Percentiles rank a stretch among this genome's conserved stretches.
phyloP scores from a whole-genome alignment of 2,888 invertebrate species.

The Eulithis testata region DNA sequence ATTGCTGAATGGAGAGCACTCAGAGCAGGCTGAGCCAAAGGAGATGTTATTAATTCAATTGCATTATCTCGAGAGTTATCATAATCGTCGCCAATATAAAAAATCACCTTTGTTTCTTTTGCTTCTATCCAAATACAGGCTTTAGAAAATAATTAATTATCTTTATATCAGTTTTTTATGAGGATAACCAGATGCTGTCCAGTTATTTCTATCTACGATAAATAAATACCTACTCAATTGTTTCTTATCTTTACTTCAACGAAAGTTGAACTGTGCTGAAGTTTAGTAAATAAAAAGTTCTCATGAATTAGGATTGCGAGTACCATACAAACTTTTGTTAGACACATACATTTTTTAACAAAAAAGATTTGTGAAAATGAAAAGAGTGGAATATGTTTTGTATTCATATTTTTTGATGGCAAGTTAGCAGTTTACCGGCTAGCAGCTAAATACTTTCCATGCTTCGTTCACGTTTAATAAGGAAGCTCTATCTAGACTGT shows the following conservation, averaged over 20 bases:
- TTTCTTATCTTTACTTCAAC: no score
- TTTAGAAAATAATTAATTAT: not conserved
- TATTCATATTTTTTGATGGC: not conserved
- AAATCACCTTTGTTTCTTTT: slow-evolving; percentile 21
- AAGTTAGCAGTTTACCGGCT: not conserved
- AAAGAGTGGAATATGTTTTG: no score
- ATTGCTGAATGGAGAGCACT: slow-evolving; percentile 36
- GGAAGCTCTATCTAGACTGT: slow-evolving; percentile 10
- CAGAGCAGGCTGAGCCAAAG: slow-evolving; percentile 2
- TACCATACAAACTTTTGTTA: no score
- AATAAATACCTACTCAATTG: no score
- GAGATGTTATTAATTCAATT: slow-evolving; percentile 52
- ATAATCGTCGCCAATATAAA: slow-evolving; percentile 40
- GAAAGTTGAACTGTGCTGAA: no score
- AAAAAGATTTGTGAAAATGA: no score
- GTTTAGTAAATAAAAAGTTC: no score
- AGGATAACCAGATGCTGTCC: no score
- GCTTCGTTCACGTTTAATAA: slow-evolving; percentile 15
- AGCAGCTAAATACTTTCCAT: not conserved
- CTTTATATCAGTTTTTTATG: no score
- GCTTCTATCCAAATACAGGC: not conserved
- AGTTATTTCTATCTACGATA: no score
- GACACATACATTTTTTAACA: no score
- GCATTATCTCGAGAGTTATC: slow-evolving; percentile 44
- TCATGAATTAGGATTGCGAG: no score